Conservation (phyloP, 2,797 vertebrate genomes). For the Xiphophorus birchmanni region DNA sequence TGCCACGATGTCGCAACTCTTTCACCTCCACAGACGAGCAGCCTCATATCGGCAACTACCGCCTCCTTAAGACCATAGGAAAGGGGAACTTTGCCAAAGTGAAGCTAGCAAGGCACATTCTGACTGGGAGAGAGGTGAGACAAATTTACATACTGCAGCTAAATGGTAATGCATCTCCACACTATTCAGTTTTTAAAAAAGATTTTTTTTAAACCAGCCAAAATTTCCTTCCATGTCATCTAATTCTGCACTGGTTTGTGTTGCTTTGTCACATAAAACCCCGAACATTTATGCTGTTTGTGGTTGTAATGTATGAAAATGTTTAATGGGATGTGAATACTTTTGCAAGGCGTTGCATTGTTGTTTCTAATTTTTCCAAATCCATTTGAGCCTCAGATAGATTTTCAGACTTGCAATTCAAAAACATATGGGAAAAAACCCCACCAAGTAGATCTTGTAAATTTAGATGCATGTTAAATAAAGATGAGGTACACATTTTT, state of each 20-base stretch:
- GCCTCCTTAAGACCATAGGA: slow-evolving; percentile 94
- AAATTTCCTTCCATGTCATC: neutral
- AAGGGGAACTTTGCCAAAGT: slow-evolving; percentile 98
- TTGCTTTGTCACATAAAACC: neutral
- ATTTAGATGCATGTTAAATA: neutral
- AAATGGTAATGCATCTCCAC: neutral
- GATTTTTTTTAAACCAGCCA: neutral
- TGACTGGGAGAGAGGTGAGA: slow-evolving; percentile 94
- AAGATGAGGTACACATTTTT: neutral
- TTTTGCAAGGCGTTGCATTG: neutral
- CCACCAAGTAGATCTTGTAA: neutral
- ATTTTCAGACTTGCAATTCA: neutral
- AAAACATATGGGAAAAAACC: neutral
- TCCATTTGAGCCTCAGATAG: neutral
- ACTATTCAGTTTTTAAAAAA: neutral
- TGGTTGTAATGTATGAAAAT: neutral
- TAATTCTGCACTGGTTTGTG: neutral
- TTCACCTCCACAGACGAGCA: slow-evolving; percentile 93
- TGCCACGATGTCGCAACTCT: slow-evolving; percentile 92
- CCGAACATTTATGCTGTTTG: neutral
- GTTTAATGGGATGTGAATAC: neutral
- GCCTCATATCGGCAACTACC: slow-evolving; percentile 94
- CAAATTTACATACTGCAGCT: slow-evolving; percentile 1
- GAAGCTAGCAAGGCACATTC: slow-evolving; percentile 92
- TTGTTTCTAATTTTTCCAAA: neutral